These are phyloP conservation scores for Maniola hyperantus DNA, from an alignment of 2,888 invertebrate genomes.

Conservation along the genomic window DNA sequence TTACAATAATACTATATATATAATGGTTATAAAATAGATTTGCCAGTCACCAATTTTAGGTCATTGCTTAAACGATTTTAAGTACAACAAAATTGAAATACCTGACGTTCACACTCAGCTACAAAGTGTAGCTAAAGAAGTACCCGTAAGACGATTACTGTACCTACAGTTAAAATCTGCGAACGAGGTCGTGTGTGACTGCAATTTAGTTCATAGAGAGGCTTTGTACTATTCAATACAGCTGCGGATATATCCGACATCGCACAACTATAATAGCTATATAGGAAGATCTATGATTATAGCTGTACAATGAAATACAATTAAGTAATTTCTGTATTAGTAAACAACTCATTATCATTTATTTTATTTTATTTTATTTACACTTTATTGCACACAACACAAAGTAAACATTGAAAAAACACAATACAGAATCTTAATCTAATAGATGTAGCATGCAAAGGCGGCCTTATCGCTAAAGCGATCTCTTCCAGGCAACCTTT, in stretches of 20 bases:
- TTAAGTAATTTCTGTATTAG: neutral
- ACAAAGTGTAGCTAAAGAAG: constrained; percentile 32
- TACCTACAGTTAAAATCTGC: constrained; percentile 51
- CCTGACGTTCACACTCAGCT: neutral
- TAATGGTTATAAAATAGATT: no score
- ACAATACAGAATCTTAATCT: no score
- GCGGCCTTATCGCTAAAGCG: no score
- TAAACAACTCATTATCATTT: no score
- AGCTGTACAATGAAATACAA: neutral
- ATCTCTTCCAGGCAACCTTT: no score
- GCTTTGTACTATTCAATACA: constrained; percentile 51
- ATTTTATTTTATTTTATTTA: no score
- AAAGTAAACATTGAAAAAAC: no score
- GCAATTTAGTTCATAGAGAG: constrained; percentile 68
- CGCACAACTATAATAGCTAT: constrained; percentile 12
- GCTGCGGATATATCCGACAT: constrained; percentile 33
- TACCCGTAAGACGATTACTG: constrained; percentile 52
- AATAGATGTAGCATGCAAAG: no score
- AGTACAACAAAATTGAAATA: constrained; percentile 8
- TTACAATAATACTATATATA: no score
- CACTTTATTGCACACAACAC: no score
- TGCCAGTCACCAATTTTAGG: neutral
- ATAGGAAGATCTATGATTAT: constrained; percentile 16
- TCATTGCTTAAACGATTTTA: neutral
- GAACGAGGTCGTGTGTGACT: constrained; percentile 61